Evolutionary conservation across 2,797 vertebrate genomes (phyloP), one percentile per base, ranked within the genome.

Genomic region (Chrysocyon brachyurus): DNA sequence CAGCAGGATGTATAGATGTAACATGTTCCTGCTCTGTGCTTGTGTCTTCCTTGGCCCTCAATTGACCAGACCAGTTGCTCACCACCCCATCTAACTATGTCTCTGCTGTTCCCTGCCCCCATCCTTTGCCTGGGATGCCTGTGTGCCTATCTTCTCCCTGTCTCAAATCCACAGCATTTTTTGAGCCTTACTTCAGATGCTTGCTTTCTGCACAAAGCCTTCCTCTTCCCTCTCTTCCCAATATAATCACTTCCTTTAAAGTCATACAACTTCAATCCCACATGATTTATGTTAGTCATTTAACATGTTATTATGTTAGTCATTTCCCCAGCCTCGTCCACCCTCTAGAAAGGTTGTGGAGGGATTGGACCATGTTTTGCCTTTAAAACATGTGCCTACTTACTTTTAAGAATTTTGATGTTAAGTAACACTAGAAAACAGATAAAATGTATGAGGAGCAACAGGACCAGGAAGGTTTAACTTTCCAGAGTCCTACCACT

Each of bases 1-100:
- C 9, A 3, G 57, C 9, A 1, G 24, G 10, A 4, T 5, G 0
- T 16, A 24, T 16, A 24, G 63, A 21, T 7, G 7, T 14, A 3
- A 1, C 22, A 12, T 28, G 14, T 46, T n/a, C 16, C 54, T 33
- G 4, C 87, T 61, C 73, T 68, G 33, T 6, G 3, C 28, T 52
- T 11, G 6, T 22, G 3, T 24, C 73, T n/a, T 46, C 54, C 56
- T 31, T 24, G 59, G 9, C 56, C 7, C 5, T 63, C 73, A 21
- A 0, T 72, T 11, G 2, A 4, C 66, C 31, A 12, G 73, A 54
- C 19, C 19, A 5, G 66, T 28, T 31, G 68, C 16, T 59, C 59
- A 2, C 85, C 14, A 21, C 11, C 15, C 26, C 26, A 1, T 15
- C 14, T 17, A 49, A 21, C 68, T 19, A 6, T 31, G 15, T 40